Conservation (phyloP, 2,113 vertebrate genomes). For the Eulacestoma nigropectus region DNA sequence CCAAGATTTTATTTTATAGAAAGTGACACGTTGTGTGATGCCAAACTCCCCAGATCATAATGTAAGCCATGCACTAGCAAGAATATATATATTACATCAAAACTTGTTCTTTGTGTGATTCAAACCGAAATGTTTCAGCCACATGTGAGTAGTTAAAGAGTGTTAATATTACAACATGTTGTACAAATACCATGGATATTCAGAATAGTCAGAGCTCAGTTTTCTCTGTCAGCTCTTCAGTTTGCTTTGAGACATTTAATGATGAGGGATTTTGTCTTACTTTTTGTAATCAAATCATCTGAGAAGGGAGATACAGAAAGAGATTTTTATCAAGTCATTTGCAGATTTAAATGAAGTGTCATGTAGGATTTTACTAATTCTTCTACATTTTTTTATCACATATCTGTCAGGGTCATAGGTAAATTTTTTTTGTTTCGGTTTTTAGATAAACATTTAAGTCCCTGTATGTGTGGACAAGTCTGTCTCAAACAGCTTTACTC, state of each 20-base stretch:
- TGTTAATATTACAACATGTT: background rate
- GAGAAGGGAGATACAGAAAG: background rate
- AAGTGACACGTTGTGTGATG: background rate
- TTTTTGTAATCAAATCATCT: background rate
- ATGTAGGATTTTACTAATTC: background rate
- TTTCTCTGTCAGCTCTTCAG: background rate
- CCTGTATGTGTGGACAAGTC: background rate
- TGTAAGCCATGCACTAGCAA: background rate
- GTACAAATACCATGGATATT: background rate
- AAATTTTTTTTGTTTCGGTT: background rate
- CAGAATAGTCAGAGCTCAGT: background rate
- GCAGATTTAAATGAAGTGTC: background rate
- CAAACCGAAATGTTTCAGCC: background rate
- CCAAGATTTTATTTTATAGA: conserved; percentile 24
- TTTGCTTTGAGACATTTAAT: conserved; percentile 8
- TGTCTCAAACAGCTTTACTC: background rate
- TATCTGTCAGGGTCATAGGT: background rate
- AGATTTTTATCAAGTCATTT: conserved; percentile 1
- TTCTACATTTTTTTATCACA: background rate
- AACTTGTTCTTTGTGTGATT: background rate
- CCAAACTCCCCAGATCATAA: background rate
- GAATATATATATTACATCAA: background rate
- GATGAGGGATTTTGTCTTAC: background rate
- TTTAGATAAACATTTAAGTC: background rate
- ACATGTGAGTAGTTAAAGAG: background rate